Base-by-base conservation (phyloP, 2,888 invertebrate species). In the Xanthia togata region DNA sequence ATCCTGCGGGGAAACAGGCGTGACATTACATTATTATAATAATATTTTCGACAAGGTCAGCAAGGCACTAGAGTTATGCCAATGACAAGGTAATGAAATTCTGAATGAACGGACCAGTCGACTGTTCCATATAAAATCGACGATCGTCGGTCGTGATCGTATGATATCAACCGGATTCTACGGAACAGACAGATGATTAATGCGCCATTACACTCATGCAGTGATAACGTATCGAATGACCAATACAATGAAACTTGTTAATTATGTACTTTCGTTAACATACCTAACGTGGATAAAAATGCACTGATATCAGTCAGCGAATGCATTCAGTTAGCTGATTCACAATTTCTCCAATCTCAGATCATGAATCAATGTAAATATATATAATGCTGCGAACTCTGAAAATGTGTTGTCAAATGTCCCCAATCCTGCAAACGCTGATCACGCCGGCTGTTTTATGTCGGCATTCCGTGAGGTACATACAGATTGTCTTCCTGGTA, bases 101-200 rank as follows among this genome's bases (percentile, higher is more conserved):
- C n/a, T n/a, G n/a, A n/a, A n/a, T n/a, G n/a, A n/a, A n/a, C n/a
- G n/a, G n/a, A n/a, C n/a, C n/a, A n/a, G n/a, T n/a, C n/a, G n/a
- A n/a, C n/a, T n/a, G n/a, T n/a, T n/a, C n/a, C n/a, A n/a, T n/a
- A n/a, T n/a, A n/a, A n/a, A n/a, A n/a, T n/a, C n/a, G n/a, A n/a
- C n/a, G n/a, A n/a, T n/a, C n/a, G n/a, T n/a, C n/a, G n/a, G n/a
- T n/a, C n/a, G n/a, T n/a, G n/a, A n/a, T n/a, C 62, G 71, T 23
- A 12, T 73, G 71, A 70, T 86, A 72, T 83, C 78, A 83, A 72
- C 83, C 78, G 85, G 83, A 78, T 86, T 70, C 78, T 23, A 26
- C 62, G 67, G 73, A 62, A 64, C 69, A 38, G n/a, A 64, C 69
- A 26, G 31, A 82, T 74, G 75, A 78, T 81, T 65, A 78, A 75